Percentiles rank a stretch among this genome's conserved stretches.
These are phyloP conservation scores for Cinara cedri DNA, from an alignment of 2,888 invertebrate genomes.

Conservation along the genomic window DNA sequence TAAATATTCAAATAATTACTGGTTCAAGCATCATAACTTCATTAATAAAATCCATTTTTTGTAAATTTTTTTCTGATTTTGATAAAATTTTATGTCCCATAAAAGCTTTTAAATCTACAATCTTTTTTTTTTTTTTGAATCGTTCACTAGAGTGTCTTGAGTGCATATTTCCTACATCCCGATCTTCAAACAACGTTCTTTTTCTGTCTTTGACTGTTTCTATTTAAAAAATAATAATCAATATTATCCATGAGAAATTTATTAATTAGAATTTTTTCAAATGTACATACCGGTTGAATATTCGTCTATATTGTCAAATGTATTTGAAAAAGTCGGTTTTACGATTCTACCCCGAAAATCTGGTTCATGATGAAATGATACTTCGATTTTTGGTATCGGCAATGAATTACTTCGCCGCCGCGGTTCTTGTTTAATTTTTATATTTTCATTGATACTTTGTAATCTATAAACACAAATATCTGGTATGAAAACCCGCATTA, in stretches of 20 bases:
- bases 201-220: slow-evolving; percentile 47
- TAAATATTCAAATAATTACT: slow-evolving; percentile 7
- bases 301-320: slow-evolving; percentile 24
- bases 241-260: background rate
- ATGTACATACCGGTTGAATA: slow-evolving; percentile 38
- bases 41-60: slow-evolving; percentile 85
- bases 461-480: slow-evolving; percentile 67
- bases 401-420: slow-evolving; percentile 89
- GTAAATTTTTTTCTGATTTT: slow-evolving; percentile 88
- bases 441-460: slow-evolving; percentile 85
- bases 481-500: no score
- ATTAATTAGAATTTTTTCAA: background rate
- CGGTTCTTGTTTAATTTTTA: slow-evolving; percentile 76
- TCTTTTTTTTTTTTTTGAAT: slow-evolving; percentile 84
- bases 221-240: background rate
- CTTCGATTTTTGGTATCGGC: slow-evolving; percentile 91
- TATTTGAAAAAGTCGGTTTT: slow-evolving; percentile 31
- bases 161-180: slow-evolving; percentile 29
- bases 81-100: slow-evolving; percentile 90
- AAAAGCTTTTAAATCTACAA: slow-evolving; percentile 88
- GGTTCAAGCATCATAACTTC: slow-evolving; percentile 61
- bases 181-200: slow-evolving; percentile 48
- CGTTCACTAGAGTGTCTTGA: slow-evolving; percentile 79
- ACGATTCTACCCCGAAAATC: slow-evolving; percentile 63
- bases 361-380: slow-evolving; percentile 82